Evolutionary conservation across 1,140 invertebrate species (phyloP), one percentile per base, ranked within the genome.

Genomic region (Bursaphelenchus mucronatus): DNA sequence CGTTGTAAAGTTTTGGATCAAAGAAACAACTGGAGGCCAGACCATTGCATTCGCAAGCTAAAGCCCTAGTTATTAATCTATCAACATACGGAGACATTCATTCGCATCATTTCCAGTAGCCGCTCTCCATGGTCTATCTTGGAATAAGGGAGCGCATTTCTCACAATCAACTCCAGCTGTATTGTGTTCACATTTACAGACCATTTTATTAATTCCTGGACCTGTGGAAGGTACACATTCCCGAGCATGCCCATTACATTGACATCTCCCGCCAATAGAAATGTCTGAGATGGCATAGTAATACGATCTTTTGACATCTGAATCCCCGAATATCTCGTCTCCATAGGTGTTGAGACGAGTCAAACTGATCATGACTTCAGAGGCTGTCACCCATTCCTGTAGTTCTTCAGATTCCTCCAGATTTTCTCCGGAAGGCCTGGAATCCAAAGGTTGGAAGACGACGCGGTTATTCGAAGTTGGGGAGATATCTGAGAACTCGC

Each of bases 351-450:
- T 98, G 66, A 96, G 84, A 47, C 92, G 86, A 67, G 92, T 89
- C 40, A 99, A 81, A 0, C 88, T 88, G 61, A 99, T 95, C 17
- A 87, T 87, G 21, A 99, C 88, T 57, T 93, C 91, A 0, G 90
- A 92, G 0, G 95, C 95, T 63, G 94, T 94, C 1, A 98, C 94
- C 91, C 92, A 98, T 84, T 96, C 90, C 90, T 97, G 94, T 64
- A 97, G 83, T 76, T 89, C 88, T 0, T 87, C 82, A 76, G 89
- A 94, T 40, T 88, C 88, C 73, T 96, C 93, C 77, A 96, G 97
- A 53, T 89, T 86, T 69, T 89, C 90, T 30, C 91, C 90, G 15
- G 90, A 92, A 0, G 94, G 93, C 73, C 95, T 84, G 39, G 91
- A 92, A 83, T 97, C 94, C 0, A 97, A 84, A 0, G 94, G 96